Evolutionary conservation across 2,888 invertebrate genomes (phyloP), one percentile per base, ranked within the genome.

Genomic region (Panorpa germanica): DNA sequence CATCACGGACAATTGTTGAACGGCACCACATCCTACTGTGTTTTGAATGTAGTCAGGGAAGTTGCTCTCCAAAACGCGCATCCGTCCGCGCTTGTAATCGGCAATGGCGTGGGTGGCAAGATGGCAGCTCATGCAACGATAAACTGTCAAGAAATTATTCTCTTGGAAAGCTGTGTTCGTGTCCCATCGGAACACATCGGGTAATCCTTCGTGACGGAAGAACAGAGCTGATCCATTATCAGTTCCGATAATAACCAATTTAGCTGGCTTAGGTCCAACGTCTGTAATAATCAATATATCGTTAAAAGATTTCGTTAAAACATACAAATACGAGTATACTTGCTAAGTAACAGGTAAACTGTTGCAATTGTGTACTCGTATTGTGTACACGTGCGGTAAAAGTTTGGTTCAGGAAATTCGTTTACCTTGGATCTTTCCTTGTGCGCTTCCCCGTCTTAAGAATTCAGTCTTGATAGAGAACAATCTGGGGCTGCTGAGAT

Each of bases 381-480:
- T n/a, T n/a, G n/a, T n/a, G n/a, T n/a, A n/a, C n/a, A n/a, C n/a
- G n/a, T n/a, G n/a, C n/a, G n/a, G n/a, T n/a, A n/a, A n/a, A n/a
- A n/a, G n/a, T n/a, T n/a, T n/a, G n/a, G n/a, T n/a, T 40, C 40
- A 20, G 8, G 20, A 9, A 20, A 9, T 20, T 20, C 11, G 22
- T 25, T 43, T 38, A 57, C 57, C 55, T 36, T 48, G 38, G 20
- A 56, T 43, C 11, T 59, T 56, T 12, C 70, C 63, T 32, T 59
- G 50, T 0, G 67, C 57, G 28, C 60, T 58, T 23, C 66, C 70
- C 17, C 59, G 57, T 25, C 67, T 59, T 34, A 78, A 53, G 37
- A 63, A 61, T 16, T 66, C 63, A 0, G 74, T 66, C 31, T 66
- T 62, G 35, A 78, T 54, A 22, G 70, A 67, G 49, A 70, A 68